Conservation (phyloP, 53 echinoderm and acorn worm genomes). For the Patiria pectinifera region DNA sequence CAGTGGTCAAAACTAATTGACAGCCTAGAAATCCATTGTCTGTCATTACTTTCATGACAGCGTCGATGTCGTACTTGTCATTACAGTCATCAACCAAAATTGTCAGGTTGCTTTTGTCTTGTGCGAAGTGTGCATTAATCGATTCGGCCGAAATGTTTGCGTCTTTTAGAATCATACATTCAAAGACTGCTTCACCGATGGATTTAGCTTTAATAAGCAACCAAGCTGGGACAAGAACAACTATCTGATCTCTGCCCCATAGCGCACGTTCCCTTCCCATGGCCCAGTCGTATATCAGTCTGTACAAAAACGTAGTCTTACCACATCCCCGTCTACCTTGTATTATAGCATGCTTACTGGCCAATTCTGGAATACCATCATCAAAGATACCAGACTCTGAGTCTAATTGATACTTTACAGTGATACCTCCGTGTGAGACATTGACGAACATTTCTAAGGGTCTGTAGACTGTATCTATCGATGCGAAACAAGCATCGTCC, state of each 20-base stretch:
- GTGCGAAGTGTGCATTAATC: neutral
- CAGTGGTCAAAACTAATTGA: conserved; percentile 10
- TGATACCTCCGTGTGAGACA: too few relatives aligned
- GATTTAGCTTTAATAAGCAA: neutral
- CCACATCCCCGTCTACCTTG: conserved; percentile 1
- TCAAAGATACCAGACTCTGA: too few relatives aligned
- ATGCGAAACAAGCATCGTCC: too few relatives aligned
- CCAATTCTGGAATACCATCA: too few relatives aligned
- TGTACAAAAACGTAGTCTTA: conserved; percentile 38
- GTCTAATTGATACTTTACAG: too few relatives aligned
- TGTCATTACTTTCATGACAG: neutral
- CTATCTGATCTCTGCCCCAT: neutral
- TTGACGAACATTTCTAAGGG: too few relatives aligned
- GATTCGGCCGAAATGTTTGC: neutral
- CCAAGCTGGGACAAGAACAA: neutral
- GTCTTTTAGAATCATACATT: neutral
- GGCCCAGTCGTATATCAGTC: conserved; percentile 14
- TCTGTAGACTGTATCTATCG: too few relatives aligned
- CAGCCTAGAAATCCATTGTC: neutral
- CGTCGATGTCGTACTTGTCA: neutral
- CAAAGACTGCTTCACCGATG: neutral
- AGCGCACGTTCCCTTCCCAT: neutral
- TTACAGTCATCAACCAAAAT: neutral
- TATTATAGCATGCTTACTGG: too few relatives aligned
- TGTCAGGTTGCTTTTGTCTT: neutral